Evolutionary conservation across 2,888 invertebrate species (phyloP), one percentile per base, ranked within the genome.

Genomic region (Himalopsyche tibetana): DNA sequence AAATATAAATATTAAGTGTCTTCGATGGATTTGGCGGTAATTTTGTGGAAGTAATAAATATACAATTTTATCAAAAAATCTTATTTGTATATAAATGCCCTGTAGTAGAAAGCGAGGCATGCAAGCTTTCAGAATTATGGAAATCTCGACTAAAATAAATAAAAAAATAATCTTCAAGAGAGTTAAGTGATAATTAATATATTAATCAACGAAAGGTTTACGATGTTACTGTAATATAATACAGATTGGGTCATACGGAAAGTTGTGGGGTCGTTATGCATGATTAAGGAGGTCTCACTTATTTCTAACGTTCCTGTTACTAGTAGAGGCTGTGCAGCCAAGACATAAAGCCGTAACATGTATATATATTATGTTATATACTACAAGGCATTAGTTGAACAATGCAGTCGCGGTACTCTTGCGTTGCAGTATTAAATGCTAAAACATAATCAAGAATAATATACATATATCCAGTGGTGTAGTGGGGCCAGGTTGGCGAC

Each of bases 261-360:
- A 69, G 36, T 40, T 28, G 74, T 74, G 79, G 74, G 55, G 83
- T 79, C 83, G 51, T 83, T 83, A 83, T 74, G 79, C 36, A 74
- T 69, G 83, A 83, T 83, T 83, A 79, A 83, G 83, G 17, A 83
- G 51, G 42, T 51, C n/a, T 12, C 8, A 55, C 51, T 83, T 51
- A 45, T 51, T 45, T 79, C 4, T 83, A 83, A 17, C 55, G 83
- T 51, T 83, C 83, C 19, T 40, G 17, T n/a, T 45, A 45, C 17
- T n/a, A n/a, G 19, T n/a, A 40, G 69, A 63, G n/a, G 19, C 38
- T 40, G 15, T 80, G 6, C 42, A 28, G 79, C 15, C 45, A 40
- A 80, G 51, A 15, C 51, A 51, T 51, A 15, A 80, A 45, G 45
- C n/a, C n/a, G 19, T 28, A 45, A 5, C 17, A 11, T 80, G 45